These are phyloP conservation scores for Pteromalus puparum DNA, from an alignment of 1,140 invertebrate genomes.

Conservation along the genomic window DNA sequence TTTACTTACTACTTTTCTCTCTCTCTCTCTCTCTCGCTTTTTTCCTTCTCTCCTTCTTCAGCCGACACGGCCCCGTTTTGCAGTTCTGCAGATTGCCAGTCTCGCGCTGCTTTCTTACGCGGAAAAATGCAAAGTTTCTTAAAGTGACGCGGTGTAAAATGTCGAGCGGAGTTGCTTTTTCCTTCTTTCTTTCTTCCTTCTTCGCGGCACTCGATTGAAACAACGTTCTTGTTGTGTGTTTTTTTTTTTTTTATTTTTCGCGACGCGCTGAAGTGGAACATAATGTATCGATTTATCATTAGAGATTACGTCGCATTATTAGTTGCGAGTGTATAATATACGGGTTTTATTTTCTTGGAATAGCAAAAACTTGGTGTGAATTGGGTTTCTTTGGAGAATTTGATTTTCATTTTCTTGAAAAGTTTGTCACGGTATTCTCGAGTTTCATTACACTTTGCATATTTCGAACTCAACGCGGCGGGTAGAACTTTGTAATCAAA, in stretches of 20 bases:
- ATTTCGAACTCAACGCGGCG: neutral
- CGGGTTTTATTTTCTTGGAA: neutral
- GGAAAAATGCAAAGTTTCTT: slow-evolving; percentile 47
- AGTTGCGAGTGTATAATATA: too few relatives aligned
- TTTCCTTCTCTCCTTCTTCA: neutral
- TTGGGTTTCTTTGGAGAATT: neutral
- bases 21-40: neutral
- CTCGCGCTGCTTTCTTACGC: slow-evolving; percentile 16
- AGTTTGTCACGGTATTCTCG: neutral
- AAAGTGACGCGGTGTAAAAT: slow-evolving; percentile 31
- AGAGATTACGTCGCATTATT: too few relatives aligned
- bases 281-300: too few relatives aligned
- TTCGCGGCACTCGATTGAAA: neutral
- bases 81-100: slow-evolving; percentile 40
- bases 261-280: neutral
- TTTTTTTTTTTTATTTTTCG: neutral
- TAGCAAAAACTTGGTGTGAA: neutral
- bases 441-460: neutral
- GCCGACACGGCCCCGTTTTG: slow-evolving; percentile 7
- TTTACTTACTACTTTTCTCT: slow-evolving; percentile 17
- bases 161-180: neutral
- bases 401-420: neutral
- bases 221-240: neutral
- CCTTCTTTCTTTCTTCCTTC: neutral
- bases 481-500: neutral